These are phyloP conservation scores for Neoscelio sp. DNA, from an alignment of 2,888 invertebrate species.

Conservation along the genomic window DNA sequence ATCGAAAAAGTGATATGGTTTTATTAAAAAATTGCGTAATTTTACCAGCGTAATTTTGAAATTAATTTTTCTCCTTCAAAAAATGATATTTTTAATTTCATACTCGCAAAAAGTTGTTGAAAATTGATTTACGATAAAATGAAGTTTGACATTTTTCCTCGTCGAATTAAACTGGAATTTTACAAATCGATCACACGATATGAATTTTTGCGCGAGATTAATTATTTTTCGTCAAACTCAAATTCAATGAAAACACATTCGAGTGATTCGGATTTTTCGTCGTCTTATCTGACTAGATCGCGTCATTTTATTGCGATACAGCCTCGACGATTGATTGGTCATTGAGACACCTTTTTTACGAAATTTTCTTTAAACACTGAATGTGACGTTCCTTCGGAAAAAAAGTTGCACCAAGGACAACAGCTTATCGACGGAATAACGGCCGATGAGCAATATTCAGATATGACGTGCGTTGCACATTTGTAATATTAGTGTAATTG, in stretches of 20 bases:
- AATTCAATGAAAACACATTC: constrained; percentile 67
- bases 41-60: too few relatives aligned
- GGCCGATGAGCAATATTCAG: constrained; percentile 67
- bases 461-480: constrained; percentile 60
- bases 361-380: constrained; percentile 66
- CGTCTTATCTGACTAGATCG: constrained; percentile 64
- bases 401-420: constrained; percentile 61
- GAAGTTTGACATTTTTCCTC: too few relatives aligned
- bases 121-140: background rate
- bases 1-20: too few relatives aligned
- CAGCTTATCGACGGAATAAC: constrained; percentile 67
- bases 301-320: constrained; percentile 67
- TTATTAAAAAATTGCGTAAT: too few relatives aligned
- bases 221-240: constrained; percentile 42
- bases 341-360: constrained; percentile 66
- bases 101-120: background rate
- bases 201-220: background rate
- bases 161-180: constrained; percentile 17
- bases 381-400: constrained; percentile 58
- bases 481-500: constrained; percentile 57
- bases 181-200: constrained; percentile 30
- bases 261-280: constrained; percentile 64
- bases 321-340: constrained; percentile 64
- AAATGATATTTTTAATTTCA: background rate
- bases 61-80: background rate